phyloP scores from a whole-genome alignment of 2,888 invertebrate genomes.

The Toxonevra muliebris region DNA sequence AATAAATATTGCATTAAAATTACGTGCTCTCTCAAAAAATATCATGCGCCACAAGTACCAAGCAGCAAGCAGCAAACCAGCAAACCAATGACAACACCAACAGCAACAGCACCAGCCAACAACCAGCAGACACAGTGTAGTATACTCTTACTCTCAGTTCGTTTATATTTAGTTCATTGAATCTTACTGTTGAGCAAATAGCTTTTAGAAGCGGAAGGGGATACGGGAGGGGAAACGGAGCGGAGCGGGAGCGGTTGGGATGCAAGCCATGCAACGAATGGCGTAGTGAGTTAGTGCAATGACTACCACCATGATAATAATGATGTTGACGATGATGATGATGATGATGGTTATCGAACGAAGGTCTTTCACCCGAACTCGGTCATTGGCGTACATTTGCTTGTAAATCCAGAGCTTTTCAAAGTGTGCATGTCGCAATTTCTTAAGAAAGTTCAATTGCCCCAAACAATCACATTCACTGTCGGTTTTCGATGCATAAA shows the following conservation, averaged over 20 bases:
- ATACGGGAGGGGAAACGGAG: neutral
- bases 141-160: conserved; percentile 35
- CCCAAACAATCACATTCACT: conserved; percentile 63
- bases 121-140: conserved; percentile 16
- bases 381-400: conserved; percentile 66
- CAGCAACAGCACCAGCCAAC: conserved; percentile 14
- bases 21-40: neutral
- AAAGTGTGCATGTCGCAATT: conserved; percentile 64
- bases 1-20: too few species aligned
- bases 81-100: neutral
- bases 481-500: conserved; percentile 52
- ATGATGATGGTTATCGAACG: conserved; percentile 65
- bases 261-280: conserved; percentile 23
- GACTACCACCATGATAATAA: conserved; percentile 45
- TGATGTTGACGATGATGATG: conserved; percentile 48
- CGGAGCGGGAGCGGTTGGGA: conserved; percentile 28
- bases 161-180: conserved; percentile 40
- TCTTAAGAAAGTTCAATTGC: conserved; percentile 64
- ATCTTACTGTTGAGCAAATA: conserved; percentile 29
- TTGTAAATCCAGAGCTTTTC: conserved; percentile 63
- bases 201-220: neutral
- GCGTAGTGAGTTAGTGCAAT: conserved; percentile 42
- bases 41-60: neutral
- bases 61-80: neutral
- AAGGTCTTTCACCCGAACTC: conserved; percentile 67